Evolutionary conservation across 1,140 invertebrate genomes (phyloP), one percentile per base, ranked within the genome.

Genomic region (Hetaerina americana): DNA sequence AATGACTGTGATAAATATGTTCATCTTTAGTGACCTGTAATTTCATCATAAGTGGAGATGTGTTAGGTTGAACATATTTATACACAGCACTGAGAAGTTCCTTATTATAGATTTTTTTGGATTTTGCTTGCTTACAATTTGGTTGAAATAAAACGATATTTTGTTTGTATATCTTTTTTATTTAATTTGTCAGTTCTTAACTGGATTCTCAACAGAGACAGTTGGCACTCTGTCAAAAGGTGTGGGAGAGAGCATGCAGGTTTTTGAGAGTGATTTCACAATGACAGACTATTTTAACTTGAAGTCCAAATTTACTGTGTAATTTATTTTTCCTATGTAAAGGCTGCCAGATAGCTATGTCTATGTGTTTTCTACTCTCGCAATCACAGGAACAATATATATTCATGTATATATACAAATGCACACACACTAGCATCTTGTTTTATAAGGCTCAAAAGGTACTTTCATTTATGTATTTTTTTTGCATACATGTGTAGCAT

Each of bases 351-450:
- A 57, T 57, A 57, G 15, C 40, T 57, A 57, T 57, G 40, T 57
- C 40, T 57, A 57, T 57, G 40, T 57, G 40, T 57, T 57, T n/a
- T 57, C 40, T 57, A 57, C 10, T 57, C 40, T 57, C 40, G 40
- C 40, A 57, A 57, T 57, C 40, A 57, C 40, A 57, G 40, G 40
- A 57, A 57, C 40, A n/a, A 57, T 57, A 57, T 57, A 57, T 57
- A 57, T 57, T 57, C 40, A 57, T 57, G 40, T 57, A 57, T 57
- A 57, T 57, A 57, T 57, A 57, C 40, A 57, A 57, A 57, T 57
- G 40, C 40, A 57, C 40, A 57, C 40, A 57, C 40, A 57, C 40
- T 57, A 57, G 40, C 40, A 18, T 57, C 40, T 57, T 57, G 40
- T 57, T 57, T 57, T 10, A 57, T 57, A 57, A 57, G 40, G 40